Evolutionary conservation across 2,797 vertebrate genomes (phyloP), one percentile per base, ranked within the genome.

Genomic region (Ambastaia sidthimunki): DNA sequence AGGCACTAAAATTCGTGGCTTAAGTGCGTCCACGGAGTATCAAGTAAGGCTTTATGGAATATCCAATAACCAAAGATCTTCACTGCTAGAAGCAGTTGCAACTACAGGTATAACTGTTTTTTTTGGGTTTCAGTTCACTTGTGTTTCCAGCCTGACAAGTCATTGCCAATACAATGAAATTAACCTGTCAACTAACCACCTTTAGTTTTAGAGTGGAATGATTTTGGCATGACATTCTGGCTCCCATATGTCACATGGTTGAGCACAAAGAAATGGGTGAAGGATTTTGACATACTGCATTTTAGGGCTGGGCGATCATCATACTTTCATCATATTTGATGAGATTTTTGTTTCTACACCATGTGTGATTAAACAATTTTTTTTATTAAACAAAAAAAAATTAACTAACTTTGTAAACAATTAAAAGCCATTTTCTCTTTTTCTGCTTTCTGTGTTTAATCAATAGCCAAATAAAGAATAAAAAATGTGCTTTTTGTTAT

Each of bases 101-200:
- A 85, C 90, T 74, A 93, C 92, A 94, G 93, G 92, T 94, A 92
- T 89, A 79, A 85, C 57, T n/a, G n/a, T 84, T 85, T 71, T 59
- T 87, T 85, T 83, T 71, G 74, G 80, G 75, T 76, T 81, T 54
- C 78, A 76, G 74, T 50, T 10, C 44, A 79, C 34, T 78, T 67
- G 69, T 47, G 21, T 25, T 12, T 80, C 78, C 60, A 59, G 55
- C 71, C 59, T 78, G 6, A 62, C 63, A 1, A 9, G 3, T 63
- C 41, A 15, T 3, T 55, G 12, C 5, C 59, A 44, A 13, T 34
- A 5, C 10, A 63, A 5, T 18, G 34, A 34, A 34, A 71, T 50
- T 18, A 41, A 9, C 37, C 37, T 41, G 37, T 41, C 37, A 41
- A 37, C 9, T 44, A 44, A 44, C 41, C 10, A 11, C 41, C 41